These are phyloP conservation scores for Maconellicoccus hirsutus DNA, from an alignment of 1,140 invertebrate genomes.

Conservation along the genomic window DNA sequence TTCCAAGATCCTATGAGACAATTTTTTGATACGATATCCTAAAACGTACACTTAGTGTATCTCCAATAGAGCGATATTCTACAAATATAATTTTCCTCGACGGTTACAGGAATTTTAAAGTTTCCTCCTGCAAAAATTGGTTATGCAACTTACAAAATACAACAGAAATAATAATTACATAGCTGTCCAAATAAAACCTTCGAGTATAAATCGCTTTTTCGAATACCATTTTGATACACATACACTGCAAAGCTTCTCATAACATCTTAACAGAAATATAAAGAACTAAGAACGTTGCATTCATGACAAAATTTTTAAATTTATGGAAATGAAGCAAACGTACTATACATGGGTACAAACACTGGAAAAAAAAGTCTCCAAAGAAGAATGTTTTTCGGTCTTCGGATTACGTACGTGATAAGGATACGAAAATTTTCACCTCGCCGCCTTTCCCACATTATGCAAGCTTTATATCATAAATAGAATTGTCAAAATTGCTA, in stretches of 20 bases:
- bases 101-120: too few species aligned
- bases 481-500: slow-evolving; percentile 4
- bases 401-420: neutral
- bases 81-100: too few species aligned
- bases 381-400: neutral
- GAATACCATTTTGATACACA: neutral
- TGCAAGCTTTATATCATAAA: neutral
- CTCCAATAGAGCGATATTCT: too few species aligned
- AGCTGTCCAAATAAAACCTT: too few species aligned
- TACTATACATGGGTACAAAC: too few species aligned
- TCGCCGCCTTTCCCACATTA: neutral
- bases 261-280: neutral
- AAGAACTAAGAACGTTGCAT: neutral
- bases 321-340: neutral
- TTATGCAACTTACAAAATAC: too few species aligned
- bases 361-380: neutral
- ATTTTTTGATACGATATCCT: too few species aligned
- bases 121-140: too few species aligned
- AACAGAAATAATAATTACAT: too few species aligned
- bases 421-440: neutral
- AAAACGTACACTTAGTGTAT: too few species aligned
- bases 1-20: too few species aligned
- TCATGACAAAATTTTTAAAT: neutral
- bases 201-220: too few species aligned
- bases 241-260: neutral